These are phyloP conservation scores for Brachypteracias leptosomus DNA, from an alignment of 2,113 vertebrate genomes.

Conservation along the genomic window DNA sequence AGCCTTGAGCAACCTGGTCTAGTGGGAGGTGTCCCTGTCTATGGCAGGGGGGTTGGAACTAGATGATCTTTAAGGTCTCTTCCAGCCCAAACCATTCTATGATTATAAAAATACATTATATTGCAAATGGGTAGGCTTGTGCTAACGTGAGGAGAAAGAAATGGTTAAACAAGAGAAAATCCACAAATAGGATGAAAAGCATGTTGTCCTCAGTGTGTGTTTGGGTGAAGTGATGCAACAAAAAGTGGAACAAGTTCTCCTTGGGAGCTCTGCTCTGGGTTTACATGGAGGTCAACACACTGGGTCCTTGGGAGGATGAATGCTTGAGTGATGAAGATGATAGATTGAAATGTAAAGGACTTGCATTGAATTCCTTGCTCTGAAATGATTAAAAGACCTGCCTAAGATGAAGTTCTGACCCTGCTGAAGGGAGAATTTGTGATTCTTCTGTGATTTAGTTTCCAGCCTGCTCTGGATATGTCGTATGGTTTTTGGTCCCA, in stretches of 20 bases:
- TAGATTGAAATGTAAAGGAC: neutral
- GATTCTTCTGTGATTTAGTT: conserved; percentile 37
- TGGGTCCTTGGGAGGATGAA: neutral
- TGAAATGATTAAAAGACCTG: conserved; percentile 16
- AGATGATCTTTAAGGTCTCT: no score
- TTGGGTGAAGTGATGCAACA: neutral
- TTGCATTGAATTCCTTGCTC: neutral
- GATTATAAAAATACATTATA: neutral
- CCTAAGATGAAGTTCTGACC: conserved; percentile 24
- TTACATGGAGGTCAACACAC: neutral
- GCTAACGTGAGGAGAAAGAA: neutral
- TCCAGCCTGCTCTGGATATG: neutral
- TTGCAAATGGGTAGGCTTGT: neutral
- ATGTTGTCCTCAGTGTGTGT: neutral
- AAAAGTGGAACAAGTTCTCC: neutral
- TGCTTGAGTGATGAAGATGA: neutral
- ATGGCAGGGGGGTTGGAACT: no score
- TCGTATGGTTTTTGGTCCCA: neutral
- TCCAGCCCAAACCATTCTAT: no score
- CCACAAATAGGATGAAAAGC: neutral
- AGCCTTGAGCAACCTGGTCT: no score
- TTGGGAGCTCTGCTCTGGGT: neutral
- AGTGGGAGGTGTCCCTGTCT: no score
- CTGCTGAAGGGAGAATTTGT: neutral
- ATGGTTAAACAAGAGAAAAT: neutral